A percentile compares a stretch with the other conserved stretches of the same genome.
Evolutionary conservation across 2,113 vertebrate genomes (phyloP).

Genomic region (Embiotoca jacksoni): DNA sequence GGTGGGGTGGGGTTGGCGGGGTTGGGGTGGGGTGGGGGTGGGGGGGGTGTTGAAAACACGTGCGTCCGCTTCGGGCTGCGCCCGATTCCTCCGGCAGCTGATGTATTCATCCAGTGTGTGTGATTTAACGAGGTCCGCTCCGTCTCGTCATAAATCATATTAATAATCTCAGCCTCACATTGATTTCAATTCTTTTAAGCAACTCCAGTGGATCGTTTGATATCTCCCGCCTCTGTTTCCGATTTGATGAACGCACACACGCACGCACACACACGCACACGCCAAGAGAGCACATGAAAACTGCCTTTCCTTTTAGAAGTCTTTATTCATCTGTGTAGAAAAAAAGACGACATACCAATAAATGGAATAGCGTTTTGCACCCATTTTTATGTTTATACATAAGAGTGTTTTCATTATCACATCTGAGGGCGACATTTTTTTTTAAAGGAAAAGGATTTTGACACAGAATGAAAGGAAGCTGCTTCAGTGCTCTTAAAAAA

Average conservation of each 20-base stretch:
- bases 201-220: slow-evolving; percentile 47
- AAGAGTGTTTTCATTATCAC: slow-evolving; percentile 73
- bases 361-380: slow-evolving; percentile 72
- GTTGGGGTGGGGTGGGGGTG: too few relatives aligned
- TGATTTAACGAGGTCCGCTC: slow-evolving; percentile 67
- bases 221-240: slow-evolving; percentile 46
- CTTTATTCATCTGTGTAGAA: slow-evolving; percentile 82
- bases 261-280: slow-evolving; percentile 11
- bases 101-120: slow-evolving; percentile 72
- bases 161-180: slow-evolving; percentile 63
- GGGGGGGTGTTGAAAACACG: slow-evolving; percentile 3
- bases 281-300: slow-evolving; percentile 36
- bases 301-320: slow-evolving; percentile 67
- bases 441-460: slow-evolving; percentile 70
- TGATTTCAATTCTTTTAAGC: slow-evolving; percentile 62
- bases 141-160: slow-evolving; percentile 61
- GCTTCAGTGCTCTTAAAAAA: slow-evolving; percentile 65
- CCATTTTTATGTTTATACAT: slow-evolving; percentile 79
- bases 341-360: slow-evolving; percentile 77
- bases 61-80: slow-evolving; percentile 7
- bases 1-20: too few relatives aligned
- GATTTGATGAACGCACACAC: slow-evolving; percentile 59
- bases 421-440: slow-evolving; percentile 67
- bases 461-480: slow-evolving; percentile 70
- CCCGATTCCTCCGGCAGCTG: slow-evolving; percentile 26